Conservation (phyloP, 2,888 invertebrate species). For the Entomobrya multifasciata region DNA sequence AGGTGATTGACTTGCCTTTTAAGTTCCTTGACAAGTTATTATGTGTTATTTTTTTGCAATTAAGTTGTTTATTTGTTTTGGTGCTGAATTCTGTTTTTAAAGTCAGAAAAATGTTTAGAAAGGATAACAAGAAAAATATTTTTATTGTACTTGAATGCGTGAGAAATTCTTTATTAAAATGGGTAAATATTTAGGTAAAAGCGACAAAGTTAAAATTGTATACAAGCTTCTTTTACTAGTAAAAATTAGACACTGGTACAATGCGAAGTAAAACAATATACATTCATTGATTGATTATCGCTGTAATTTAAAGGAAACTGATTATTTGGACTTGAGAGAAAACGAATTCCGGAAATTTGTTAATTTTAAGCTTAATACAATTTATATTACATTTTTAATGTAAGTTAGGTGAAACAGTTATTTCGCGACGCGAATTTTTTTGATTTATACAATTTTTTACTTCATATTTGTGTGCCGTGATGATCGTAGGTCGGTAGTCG, state of each 20-base stretch:
- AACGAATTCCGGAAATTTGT: slow-evolving; percentile 29
- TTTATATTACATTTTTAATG: too few species aligned
- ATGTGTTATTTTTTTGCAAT: background rate
- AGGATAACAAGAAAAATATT: background rate
- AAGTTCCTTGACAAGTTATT: slow-evolving; percentile 10
- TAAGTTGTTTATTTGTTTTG: background rate
- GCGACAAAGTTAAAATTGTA: background rate
- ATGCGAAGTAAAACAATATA: background rate
- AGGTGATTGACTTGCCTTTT: too few species aligned
- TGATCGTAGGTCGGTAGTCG: too few species aligned
- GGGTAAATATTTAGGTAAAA: background rate
- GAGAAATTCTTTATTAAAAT: background rate
- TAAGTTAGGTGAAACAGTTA: too few species aligned
- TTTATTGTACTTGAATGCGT: background rate
- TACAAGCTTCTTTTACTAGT: background rate
- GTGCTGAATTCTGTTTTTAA: slow-evolving; percentile 9
- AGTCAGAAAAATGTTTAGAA: too few species aligned
- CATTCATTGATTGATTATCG: background rate
- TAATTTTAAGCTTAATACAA: background rate
- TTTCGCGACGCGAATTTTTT: too few species aligned
- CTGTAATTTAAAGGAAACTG: background rate
- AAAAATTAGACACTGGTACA: background rate
- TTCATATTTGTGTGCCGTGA: too few species aligned
- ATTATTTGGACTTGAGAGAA: slow-evolving; percentile 16
- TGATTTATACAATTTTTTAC: too few species aligned